phyloP scores from a whole-genome alignment of 1,140 invertebrate genomes.

The Bilobella aurantiaca region DNA sequence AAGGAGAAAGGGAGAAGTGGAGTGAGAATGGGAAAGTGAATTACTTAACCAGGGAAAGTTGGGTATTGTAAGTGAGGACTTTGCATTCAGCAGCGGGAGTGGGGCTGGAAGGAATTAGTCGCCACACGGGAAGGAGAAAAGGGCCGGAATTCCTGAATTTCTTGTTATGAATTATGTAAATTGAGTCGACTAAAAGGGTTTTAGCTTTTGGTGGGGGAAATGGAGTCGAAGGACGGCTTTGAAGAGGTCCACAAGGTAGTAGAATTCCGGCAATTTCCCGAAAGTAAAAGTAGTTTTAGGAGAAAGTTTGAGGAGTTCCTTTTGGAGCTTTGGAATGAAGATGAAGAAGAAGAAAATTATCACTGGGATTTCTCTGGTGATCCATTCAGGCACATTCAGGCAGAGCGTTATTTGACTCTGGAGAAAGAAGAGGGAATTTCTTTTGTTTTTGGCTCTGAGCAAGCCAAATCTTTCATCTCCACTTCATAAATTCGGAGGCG shows the following conservation, averaged over 20 bases:
- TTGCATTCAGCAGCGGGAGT: background rate
- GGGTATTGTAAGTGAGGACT: background rate
- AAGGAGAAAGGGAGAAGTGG: background rate
- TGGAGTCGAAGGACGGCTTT: too few relatives aligned
- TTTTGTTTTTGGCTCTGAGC: too few relatives aligned
- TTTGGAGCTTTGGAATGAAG: too few relatives aligned
- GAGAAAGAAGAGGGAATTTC: too few relatives aligned
- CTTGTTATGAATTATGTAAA: constrained; percentile 5
- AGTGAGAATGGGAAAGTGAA: constrained; percentile 1
- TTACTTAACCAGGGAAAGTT: background rate
- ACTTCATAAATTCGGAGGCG: background rate
- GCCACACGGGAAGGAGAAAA: background rate
- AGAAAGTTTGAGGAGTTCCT: too few relatives aligned
- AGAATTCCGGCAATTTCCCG: too few relatives aligned
- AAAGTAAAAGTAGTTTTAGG: too few relatives aligned
- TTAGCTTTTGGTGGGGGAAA: background rate
- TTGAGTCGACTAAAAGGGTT: background rate
- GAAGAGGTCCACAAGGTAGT: too few relatives aligned
- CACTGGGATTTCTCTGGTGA: background rate
- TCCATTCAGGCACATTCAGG: background rate
- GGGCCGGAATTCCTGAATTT: constrained; percentile 7
- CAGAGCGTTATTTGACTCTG: background rate
- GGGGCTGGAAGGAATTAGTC: constrained; percentile 5
- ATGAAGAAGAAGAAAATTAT: too few relatives aligned
- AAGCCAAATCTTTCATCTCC: background rate